phyloP scores from a whole-genome alignment of 2,797 vertebrate genomes.

The Sebastes flavidus region DNA sequence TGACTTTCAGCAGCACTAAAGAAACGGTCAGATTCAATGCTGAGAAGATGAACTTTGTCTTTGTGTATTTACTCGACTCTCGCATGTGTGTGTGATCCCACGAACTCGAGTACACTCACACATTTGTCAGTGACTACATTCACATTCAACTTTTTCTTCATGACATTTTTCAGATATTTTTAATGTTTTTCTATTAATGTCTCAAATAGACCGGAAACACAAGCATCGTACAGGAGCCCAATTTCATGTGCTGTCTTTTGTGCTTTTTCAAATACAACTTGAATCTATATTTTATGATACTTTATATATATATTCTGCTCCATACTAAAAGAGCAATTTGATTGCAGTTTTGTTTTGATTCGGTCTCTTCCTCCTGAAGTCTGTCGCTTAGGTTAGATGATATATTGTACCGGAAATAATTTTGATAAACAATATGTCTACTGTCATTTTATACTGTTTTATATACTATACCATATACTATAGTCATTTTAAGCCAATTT shows the following conservation, averaged over 20 bases:
- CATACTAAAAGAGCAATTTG: background rate
- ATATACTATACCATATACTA: too few species aligned
- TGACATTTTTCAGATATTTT: background rate
- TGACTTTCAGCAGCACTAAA: constrained; percentile 1
- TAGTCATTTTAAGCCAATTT: too few species aligned
- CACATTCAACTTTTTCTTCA: too few species aligned
- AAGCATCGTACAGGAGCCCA: background rate
- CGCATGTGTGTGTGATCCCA: background rate
- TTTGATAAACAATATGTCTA: too few species aligned
- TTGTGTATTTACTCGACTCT: constrained; percentile 10
- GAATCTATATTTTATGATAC: background rate
- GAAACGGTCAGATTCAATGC: background rate
- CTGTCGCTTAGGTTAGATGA: too few species aligned
- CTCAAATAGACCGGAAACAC: too few species aligned
- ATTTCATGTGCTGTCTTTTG: background rate
- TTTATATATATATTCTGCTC: background rate
- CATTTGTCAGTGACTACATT: background rate
- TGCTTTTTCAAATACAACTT: background rate
- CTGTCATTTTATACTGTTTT: too few species aligned
- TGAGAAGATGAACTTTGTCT: constrained; percentile 10
- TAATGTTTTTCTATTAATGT: background rate
- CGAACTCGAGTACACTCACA: background rate
- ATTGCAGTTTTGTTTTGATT: background rate
- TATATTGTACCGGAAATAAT: too few species aligned
- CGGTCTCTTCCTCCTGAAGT: too few species aligned